Conservation (phyloP, 37 sponge, comb jelly and placozoan genomes). For the Eunapius fragilis region DNA sequence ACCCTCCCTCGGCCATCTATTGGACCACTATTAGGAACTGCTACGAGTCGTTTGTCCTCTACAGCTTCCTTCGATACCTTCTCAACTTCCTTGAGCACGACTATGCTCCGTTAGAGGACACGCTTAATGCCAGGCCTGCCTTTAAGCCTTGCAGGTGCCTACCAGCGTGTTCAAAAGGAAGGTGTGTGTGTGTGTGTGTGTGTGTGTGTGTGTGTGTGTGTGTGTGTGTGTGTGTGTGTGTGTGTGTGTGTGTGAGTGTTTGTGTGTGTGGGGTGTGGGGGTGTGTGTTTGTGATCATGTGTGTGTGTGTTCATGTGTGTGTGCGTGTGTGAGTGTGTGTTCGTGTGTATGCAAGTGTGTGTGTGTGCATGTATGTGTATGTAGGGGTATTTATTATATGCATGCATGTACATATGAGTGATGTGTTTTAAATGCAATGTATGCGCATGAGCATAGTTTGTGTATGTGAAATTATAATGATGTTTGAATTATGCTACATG, state of each 20-base stretch:
- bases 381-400: background rate
- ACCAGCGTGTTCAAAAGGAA: conserved; percentile 64
- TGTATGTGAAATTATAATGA: no score
- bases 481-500: no score
- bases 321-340: background rate
- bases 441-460: no score
- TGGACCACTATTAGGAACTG: conserved; percentile 70
- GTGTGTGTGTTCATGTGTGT: background rate
- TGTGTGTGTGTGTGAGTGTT: background rate
- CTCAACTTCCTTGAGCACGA: conserved; percentile 76
- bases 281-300: background rate
- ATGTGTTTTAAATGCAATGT: background rate
- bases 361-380: background rate
- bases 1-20: conserved; percentile 63
- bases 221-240: background rate
- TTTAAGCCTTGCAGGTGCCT: conserved; percentile 69
- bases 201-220: conserved; percentile 14
- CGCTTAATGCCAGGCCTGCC: conserved; percentile 26
- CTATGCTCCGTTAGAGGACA: conserved; percentile 49
- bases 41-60: conserved; percentile 92
- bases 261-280: conserved; percentile 34
- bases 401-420: background rate
- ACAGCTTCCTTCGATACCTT: conserved; percentile 91
- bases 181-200: conserved; percentile 9
- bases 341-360: no score